Base-by-base conservation (phyloP, 2,797 vertebrate genomes). In the Melanotaenia pygmaea region DNA sequence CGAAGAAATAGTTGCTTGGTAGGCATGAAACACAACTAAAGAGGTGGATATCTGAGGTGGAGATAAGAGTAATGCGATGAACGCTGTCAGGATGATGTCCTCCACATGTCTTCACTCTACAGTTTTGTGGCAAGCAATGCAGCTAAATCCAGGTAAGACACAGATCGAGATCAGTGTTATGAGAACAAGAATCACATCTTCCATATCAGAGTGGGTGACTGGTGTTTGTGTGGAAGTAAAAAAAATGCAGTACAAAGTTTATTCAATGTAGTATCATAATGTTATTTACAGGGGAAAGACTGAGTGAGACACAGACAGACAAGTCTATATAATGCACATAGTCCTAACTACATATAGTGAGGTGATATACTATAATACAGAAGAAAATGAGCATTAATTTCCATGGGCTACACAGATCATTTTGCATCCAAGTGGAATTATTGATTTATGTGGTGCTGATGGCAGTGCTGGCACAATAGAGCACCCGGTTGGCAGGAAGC, bases 371-470 rank as follows among this genome's bases (percentile, higher is more conserved):
- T 72, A 20, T 1, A 37, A 70, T 38, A 34, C 71, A 67, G 58
- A 40, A 54, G 54, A 64, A 79, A 79, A 71, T 18, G 37, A 76
- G 66, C 66, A 76, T 74, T 24, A 34, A 2, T 67, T 67, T 81
- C 68, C 4, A 45, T 2, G 38, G 60, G 65, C 67, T 10, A 69
- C 71, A 37, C 69, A 4, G 70, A 79, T 77, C 61, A 67, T 50
- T 64, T 61, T 28, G 67, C 28, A 80, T 84, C 68, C 45, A 54
- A 83, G 67, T 26, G 73, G 28, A 74, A 37, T 20, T 71, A 89
- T 86, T 80, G 82, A 88, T 88, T 80, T 74, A 35, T 28, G 72
- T 58, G 59, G 59, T 16, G 72, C 28, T 81, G 81, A 80, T 83
- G 79, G 56, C 5, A 2, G 61, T 70, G 56, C 70, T 84, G 78